A percentile compares a stretch with the other conserved stretches of the same genome.
phyloP scores from a whole-genome alignment of 2,113 vertebrate genomes.

The Peromyscus californicus region DNA sequence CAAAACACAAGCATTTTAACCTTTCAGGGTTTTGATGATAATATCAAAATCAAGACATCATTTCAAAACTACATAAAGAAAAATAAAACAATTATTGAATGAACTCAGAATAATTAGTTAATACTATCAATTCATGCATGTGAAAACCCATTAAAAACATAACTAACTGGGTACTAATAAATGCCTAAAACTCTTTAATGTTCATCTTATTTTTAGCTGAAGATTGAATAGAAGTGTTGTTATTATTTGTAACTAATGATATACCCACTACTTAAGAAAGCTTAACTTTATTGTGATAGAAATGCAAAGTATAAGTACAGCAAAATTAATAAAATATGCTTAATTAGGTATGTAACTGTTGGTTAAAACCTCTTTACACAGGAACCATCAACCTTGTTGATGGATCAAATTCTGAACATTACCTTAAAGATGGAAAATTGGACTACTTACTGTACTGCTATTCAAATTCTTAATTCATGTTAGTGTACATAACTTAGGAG shows the following conservation, averaged over 20 bases:
- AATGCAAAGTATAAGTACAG: neutral
- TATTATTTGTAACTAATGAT: slow-evolving; percentile 50
- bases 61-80: slow-evolving; percentile 35
- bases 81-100: neutral
- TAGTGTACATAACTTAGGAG: neutral
- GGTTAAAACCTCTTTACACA: neutral
- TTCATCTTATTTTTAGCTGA: slow-evolving; percentile 32
- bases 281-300: neutral
- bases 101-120: slow-evolving; percentile 13
- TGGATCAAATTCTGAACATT: neutral
- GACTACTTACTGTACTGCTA: neutral
- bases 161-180: neutral
- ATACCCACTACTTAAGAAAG: neutral
- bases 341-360: neutral
- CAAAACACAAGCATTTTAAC: slow-evolving; percentile 68
- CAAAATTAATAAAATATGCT: slow-evolving; percentile 4
- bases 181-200: neutral
- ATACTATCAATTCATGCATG: neutral
- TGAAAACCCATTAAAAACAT: slow-evolving; percentile 32
- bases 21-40: slow-evolving; percentile 44
- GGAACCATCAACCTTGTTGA: neutral
- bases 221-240: slow-evolving; percentile 47
- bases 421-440: slow-evolving; percentile 37
- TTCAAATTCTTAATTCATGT: slow-evolving; percentile 25
- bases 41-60: neutral